phyloP scores from a whole-genome alignment of 2,113 vertebrate genomes.

The Petrocephalus zakoni region DNA sequence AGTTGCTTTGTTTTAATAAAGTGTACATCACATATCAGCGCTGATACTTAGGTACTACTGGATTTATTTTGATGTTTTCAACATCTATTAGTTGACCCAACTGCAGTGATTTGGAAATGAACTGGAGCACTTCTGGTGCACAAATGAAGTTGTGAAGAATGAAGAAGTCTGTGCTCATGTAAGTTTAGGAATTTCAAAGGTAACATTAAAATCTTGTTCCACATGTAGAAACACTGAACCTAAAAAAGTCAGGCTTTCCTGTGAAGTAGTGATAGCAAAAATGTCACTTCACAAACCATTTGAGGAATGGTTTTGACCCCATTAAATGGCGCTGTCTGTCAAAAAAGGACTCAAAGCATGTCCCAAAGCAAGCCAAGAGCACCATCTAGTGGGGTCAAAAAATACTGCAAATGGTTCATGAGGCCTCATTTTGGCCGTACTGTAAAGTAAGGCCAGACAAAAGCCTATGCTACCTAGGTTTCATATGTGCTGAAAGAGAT shows the following conservation, averaged over 20 bases:
- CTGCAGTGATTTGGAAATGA: neutral
- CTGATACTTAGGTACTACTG: neutral
- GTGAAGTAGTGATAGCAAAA: neutral
- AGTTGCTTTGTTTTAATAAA: neutral
- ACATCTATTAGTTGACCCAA: neutral
- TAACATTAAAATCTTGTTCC: neutral
- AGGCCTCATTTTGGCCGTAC: neutral
- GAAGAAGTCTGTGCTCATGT: neutral
- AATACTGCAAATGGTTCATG: neutral
- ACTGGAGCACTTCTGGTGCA: neutral
- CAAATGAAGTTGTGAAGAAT: neutral
- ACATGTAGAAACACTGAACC: neutral
- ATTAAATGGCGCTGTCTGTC: neutral
- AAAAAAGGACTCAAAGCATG: neutral
- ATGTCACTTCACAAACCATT: neutral
- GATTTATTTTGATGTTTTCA: neutral
- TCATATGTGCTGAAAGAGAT: neutral
- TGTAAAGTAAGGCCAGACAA: neutral
- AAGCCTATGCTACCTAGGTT: neutral
- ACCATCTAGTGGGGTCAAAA: neutral
- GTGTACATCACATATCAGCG: neutral
- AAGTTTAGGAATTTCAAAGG: neutral
- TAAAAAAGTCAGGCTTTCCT: neutral
- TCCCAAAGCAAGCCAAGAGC: neutral
- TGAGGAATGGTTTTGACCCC: neutral